Evolutionary conservation across 2,888 invertebrate genomes (phyloP).

Genomic region (Periphyllus acericola): DNA sequence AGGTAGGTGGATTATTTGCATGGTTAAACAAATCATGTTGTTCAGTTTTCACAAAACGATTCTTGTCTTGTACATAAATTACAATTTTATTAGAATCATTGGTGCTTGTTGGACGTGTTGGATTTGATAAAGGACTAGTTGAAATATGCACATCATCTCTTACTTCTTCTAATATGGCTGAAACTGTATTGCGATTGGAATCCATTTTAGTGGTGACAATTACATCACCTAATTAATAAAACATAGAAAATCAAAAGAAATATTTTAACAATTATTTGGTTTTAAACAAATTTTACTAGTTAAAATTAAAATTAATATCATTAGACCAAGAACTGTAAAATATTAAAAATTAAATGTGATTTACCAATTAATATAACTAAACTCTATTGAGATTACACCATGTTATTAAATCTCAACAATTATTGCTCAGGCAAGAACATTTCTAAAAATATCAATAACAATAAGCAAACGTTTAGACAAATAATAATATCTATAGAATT

Average conservation of each 20-base stretch:
- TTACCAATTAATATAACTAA: too few relatives aligned
- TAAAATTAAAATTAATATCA: too few relatives aligned
- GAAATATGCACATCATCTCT: constrained; percentile 55
- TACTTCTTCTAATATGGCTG: constrained; percentile 57
- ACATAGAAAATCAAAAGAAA: background rate
- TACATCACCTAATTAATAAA: constrained; percentile 10
- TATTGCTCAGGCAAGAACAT: too few relatives aligned
- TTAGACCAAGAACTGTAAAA: too few relatives aligned
- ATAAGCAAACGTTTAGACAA: too few relatives aligned
- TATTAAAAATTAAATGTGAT: too few relatives aligned
- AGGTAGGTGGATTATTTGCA: constrained; percentile 12
- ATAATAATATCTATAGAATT: too few relatives aligned
- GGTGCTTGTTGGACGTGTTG: background rate
- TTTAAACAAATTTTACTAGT: background rate
- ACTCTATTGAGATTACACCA: too few relatives aligned
- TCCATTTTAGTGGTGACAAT: constrained; percentile 20
- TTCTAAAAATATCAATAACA: too few relatives aligned
- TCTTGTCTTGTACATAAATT: constrained; percentile 58
- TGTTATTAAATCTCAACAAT: too few relatives aligned
- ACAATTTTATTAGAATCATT: constrained; percentile 63
- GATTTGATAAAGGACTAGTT: constrained; percentile 33
- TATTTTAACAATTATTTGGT: background rate
- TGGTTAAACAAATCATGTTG: constrained; percentile 45
- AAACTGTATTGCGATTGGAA: constrained; percentile 48
- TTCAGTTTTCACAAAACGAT: constrained; percentile 59